Conservation (phyloP, 2,888 invertebrate genomes). For the Gortyna flavago region DNA sequence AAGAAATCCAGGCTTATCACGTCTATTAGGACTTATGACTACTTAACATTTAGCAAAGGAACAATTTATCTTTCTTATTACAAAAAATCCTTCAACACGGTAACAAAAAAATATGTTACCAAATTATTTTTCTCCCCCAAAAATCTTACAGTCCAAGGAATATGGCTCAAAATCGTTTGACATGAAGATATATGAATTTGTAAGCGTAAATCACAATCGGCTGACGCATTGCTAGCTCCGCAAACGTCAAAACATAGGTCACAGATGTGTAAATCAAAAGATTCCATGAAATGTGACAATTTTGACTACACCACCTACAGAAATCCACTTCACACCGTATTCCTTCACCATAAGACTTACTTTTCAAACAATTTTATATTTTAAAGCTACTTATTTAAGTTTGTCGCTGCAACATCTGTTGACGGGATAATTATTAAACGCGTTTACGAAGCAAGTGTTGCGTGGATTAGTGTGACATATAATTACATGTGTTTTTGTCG, state of each 20-base stretch:
- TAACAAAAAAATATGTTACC: conserved; percentile 15
- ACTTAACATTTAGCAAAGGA: conserved; percentile 51
- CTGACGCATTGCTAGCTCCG: conserved; percentile 67
- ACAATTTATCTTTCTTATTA: conserved; percentile 62
- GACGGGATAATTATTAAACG: conserved; percentile 60
- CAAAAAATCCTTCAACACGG: conserved; percentile 57
- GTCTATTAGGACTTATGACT: conserved; percentile 51
- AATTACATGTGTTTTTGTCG: conserved; percentile 62
- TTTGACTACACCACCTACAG: background rate
- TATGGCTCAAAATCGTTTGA: conserved; percentile 48
- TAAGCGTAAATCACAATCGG: conserved; percentile 68
- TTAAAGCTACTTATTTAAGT: conserved; percentile 6
- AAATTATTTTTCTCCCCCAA: background rate
- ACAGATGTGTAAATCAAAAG: conserved; percentile 70
- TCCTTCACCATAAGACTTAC: background rate
- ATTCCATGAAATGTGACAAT: conserved; percentile 61
- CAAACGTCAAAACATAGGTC: conserved; percentile 75
- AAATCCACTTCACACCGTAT: conserved; percentile 33
- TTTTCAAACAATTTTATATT: conserved; percentile 19
- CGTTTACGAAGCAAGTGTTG: conserved; percentile 64
- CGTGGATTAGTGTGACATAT: conserved; percentile 59
- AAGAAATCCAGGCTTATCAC: conserved; percentile 39
- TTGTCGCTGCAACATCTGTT: conserved; percentile 55
- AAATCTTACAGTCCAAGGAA: background rate
- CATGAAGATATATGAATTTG: conserved; percentile 26